Percentiles rank a stretch among this genome's conserved stretches.
These are phyloP conservation scores for Himalopsyche japonica DNA, from an alignment of 2,888 invertebrate genomes.

Conservation along the genomic window DNA sequence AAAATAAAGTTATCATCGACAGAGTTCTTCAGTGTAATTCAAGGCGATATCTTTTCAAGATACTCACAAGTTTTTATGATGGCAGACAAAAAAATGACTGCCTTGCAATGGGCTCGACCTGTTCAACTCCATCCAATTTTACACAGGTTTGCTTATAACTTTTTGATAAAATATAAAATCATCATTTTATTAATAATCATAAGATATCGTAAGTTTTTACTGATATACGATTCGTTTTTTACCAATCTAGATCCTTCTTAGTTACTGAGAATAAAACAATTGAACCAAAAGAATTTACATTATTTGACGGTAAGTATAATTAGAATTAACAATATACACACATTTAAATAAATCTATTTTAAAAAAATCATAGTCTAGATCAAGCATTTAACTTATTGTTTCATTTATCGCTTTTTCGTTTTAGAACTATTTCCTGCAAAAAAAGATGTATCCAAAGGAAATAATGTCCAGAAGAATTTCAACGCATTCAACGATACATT, in stretches of 20 bases:
- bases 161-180: background rate
- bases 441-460: background rate
- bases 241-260: background rate
- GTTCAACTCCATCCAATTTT: background rate
- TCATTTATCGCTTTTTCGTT: background rate
- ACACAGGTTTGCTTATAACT: background rate
- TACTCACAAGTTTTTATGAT: background rate
- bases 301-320: constrained; percentile 19
- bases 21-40: too few relatives aligned
- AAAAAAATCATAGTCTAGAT: too few relatives aligned
- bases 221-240: too few relatives aligned
- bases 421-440: constrained; percentile 37
- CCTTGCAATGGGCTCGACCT: background rate
- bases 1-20: too few relatives aligned
- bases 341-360: too few relatives aligned
- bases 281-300: constrained; percentile 3
- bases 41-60: too few relatives aligned
- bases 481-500: constrained; percentile 49
- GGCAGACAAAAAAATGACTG: background rate
- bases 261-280: background rate
- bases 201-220: too few relatives aligned
- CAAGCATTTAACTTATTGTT: too few relatives aligned
- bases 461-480: background rate
- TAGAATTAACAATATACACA: too few relatives aligned
- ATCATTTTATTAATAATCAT: too few relatives aligned